These are phyloP conservation scores for Odocoileus hemionus DNA, from an alignment of 2,113 vertebrate species.

Conservation along the genomic window DNA sequence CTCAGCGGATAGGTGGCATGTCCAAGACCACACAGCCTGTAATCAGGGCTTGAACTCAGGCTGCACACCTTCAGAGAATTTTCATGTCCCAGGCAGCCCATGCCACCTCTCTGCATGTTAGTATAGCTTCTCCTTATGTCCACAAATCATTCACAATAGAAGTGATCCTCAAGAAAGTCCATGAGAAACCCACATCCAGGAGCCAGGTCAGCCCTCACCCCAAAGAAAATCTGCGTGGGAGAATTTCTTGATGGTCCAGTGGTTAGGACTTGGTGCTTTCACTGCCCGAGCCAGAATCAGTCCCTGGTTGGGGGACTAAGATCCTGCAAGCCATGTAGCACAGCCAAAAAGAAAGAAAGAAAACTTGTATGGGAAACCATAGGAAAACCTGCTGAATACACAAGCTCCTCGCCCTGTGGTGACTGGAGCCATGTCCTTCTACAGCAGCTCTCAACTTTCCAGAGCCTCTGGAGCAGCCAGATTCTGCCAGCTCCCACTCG, in stretches of 20 bases:
- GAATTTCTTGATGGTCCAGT: neutral
- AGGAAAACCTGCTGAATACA: neutral
- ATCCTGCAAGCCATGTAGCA: neutral
- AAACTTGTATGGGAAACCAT: neutral
- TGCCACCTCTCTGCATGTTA: neutral
- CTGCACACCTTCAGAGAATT: neutral
- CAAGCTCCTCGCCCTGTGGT: neutral
- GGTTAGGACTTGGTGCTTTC: neutral
- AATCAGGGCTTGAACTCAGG: neutral
- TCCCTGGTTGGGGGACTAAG: neutral
- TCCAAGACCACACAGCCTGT: neutral
- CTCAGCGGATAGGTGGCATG: neutral
- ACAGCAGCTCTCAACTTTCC: neutral
- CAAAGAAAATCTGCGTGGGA: neutral
- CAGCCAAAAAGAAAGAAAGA: neutral
- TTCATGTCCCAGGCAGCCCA: neutral
- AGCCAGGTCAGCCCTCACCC: neutral
- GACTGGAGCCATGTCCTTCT: neutral
- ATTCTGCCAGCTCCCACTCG: neutral
- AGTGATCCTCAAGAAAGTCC: neutral
- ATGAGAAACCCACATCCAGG: neutral
- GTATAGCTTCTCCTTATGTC: neutral
- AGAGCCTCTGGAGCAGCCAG: neutral
- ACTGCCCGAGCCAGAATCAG: neutral
- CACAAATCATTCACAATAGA: neutral